These are phyloP conservation scores for Helicolenus hilgendorfi DNA, from an alignment of 2,797 vertebrate species.

Conservation along the genomic window DNA sequence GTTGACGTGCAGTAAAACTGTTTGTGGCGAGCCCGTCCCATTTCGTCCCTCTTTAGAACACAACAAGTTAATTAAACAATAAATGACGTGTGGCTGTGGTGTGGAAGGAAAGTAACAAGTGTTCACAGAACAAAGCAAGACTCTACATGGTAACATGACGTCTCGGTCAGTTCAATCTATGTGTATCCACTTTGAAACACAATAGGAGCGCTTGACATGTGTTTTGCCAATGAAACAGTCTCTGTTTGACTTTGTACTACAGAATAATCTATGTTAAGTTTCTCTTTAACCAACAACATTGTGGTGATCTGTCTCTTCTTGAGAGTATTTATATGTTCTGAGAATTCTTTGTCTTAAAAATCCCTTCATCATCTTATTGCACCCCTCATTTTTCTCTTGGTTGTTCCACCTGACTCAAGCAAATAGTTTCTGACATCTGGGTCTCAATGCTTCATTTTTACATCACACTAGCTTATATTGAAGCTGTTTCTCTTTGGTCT, in stretches of 20 bases:
- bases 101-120: not conserved
- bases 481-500: not conserved
- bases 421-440: not conserved
- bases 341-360: not conserved
- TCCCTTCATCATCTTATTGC: not conserved
- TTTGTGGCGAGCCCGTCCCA: not conserved
- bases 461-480: not conserved
- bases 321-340: not conserved
- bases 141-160: not conserved
- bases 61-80: conserved; percentile 1
- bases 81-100: not conserved
- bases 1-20: not conserved
- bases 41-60: not conserved
- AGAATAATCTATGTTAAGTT: not conserved
- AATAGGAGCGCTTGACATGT: not conserved
- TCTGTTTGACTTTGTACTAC: not conserved
- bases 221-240: not conserved
- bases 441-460: not conserved
- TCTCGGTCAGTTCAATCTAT: too few relatives aligned
- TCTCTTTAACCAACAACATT: not conserved
- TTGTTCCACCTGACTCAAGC: not conserved
- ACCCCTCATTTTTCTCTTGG: too few relatives aligned
- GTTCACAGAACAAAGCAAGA: not conserved
- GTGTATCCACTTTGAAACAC: not conserved
- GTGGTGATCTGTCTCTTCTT: not conserved